A percentile compares a stretch with the other conserved stretches of the same genome.
phyloP scores from a whole-genome alignment of 1,140 invertebrate species.

The Drosophila rhopaloa region DNA sequence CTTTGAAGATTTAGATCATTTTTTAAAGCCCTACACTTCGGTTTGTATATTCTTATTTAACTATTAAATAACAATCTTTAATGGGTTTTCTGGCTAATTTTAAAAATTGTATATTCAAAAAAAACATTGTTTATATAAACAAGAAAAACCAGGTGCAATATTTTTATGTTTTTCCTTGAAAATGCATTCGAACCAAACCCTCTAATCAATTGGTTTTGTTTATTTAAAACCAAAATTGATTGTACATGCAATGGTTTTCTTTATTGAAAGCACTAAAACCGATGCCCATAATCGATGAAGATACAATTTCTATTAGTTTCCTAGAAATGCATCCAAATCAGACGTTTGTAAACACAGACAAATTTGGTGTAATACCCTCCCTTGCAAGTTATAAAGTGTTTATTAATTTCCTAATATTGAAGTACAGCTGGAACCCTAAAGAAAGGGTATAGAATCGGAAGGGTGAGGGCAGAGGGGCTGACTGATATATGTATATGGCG shows the following conservation, averaged over 20 bases:
- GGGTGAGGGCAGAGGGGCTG: not conserved
- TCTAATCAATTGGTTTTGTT: not conserved
- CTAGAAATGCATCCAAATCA: not conserved
- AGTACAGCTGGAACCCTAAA: not conserved
- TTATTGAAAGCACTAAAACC: not conserved
- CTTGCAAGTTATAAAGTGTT: not conserved
- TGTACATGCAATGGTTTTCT: not conserved
- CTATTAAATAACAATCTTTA: not conserved
- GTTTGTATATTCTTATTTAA: too few species aligned
- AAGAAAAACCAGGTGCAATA: not conserved
- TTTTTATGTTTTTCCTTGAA: not conserved
- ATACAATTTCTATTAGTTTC: not conserved
- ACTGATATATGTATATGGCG: constrained; percentile 8
- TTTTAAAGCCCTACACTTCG: too few species aligned
- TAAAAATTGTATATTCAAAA: not conserved
- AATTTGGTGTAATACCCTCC: not conserved
- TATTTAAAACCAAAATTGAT: not conserved
- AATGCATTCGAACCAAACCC: not conserved
- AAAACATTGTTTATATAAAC: not conserved
- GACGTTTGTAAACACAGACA: not conserved
- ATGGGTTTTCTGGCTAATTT: not conserved
- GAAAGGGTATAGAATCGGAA: constrained; percentile 11
- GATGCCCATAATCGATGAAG: not conserved
- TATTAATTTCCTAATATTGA: not conserved
- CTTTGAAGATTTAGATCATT: too few species aligned